Evolutionary conservation across 2,113 vertebrate species (phyloP), one percentile per base, ranked within the genome.

Genomic region (Hemibates koningsi): DNA sequence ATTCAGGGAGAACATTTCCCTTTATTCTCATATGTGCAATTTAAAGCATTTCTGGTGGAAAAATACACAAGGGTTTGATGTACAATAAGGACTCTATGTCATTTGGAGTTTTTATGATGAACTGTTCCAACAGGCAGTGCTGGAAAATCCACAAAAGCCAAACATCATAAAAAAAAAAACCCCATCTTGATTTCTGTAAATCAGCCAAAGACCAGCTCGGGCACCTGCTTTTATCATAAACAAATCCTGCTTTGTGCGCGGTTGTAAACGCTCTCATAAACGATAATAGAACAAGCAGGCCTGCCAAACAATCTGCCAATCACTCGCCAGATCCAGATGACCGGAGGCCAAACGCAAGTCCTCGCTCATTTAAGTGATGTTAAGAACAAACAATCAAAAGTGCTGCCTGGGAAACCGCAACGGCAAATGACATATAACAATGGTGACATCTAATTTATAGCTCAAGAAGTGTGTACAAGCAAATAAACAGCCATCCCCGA

Each of bases 401-500:
- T 34, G 80, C 83, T 53, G 92, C 88, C 90, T 12, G 81, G 86
- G 88, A 90, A 92, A 89, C 82, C 43, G 85, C 84, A 92, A 88
- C 90, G 78, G 82, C 86, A 87, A 88, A 89, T 95, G 95, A 96
- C 95, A 94, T 92, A 92, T 76, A 96, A 91, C 95, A 91, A 95
- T 91, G 94, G 94, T 96, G 96, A 96, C 95, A 95, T 95, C 92
- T 95, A 93, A 96, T 96, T 96, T 96, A 95, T 93, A 96, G 93
- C 95, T 96, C 91, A 94, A 93, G 95, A 92, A 95, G 91, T 80
- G 41, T 38, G 91, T 93, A 95, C 94, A 96, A 96, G 96, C 93
- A 96, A 96, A 95, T 93, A 97, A 96, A 96, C 95, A 95, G 93
- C 90, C 92, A 91, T 88, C 90, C 91, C 89, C 66, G 83, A 84